Evolutionary conservation across 2,888 invertebrate genomes (phyloP), one percentile per base, ranked within the genome.

Genomic region (Volucella inflata): DNA sequence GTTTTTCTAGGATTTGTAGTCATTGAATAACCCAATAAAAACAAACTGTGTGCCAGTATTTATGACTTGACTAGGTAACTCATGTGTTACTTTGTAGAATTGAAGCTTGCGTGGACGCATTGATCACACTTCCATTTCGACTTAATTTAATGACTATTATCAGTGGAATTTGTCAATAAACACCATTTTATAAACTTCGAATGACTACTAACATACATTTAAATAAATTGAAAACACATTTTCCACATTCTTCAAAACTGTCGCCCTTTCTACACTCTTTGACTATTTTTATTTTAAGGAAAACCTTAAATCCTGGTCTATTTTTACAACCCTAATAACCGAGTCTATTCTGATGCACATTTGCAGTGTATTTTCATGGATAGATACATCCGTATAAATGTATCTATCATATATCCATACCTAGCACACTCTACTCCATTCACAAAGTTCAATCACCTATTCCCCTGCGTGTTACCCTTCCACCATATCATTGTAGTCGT

Each of bases 391-490:
- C 48, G 14, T 21, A 46, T 46, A 46, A 4, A 53, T 51, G 42
- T 40, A 2, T 8, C 2, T 44, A 16, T 44, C 16, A 42, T 38
- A 64, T 14, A 14, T 36, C 11, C 4, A 6, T 8, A 38, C 1
- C 62, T 30, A 40, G 36, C 42, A 42, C 42, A 30, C 70, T 65
- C 57, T 21, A 80, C 51, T 75, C 14, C 64, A 59, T 40, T 38
- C 51, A 44, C 46, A 57, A 74, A 87, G 87, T 87, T 87, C 87
- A 87, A 79, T 87, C 87, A 87, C 87, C 87, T 87, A 82, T 72
- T 64, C 62, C 59, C 62, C 59, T 67, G 51, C 60, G 70, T 67
- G 81, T 67, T 74, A 53, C 76, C 55, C 77, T 79, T 65, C 70
- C 65, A 68, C 48, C 51, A 40, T 62, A 44, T 30, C 30, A 30